These are phyloP conservation scores for Agrilus cyanescens DNA, from an alignment of 2,888 invertebrate genomes.

Conservation along the genomic window DNA sequence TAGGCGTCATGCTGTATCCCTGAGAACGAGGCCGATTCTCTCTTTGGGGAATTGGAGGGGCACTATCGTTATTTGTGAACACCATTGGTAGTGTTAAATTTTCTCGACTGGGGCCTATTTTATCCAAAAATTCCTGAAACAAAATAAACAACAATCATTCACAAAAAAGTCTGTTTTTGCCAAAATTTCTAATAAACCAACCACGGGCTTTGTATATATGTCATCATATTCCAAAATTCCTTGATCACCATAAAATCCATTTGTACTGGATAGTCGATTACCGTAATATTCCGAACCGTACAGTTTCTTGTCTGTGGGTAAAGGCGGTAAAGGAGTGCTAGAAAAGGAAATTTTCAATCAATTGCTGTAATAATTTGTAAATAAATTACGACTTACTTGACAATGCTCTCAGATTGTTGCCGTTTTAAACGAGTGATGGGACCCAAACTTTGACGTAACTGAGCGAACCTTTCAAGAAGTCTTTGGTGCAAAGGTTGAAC, in stretches of 20 bases:
- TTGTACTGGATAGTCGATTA: constrained; percentile 34
- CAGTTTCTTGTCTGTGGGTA: constrained; percentile 55
- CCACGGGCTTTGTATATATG: constrained; percentile 64
- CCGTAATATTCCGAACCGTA: constrained; percentile 26
- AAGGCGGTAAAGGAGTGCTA: constrained; percentile 71
- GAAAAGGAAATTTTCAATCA: constrained; percentile 11
- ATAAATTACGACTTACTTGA: constrained; percentile 48
- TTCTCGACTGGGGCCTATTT: constrained; percentile 26
- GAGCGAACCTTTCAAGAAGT: constrained; percentile 75
- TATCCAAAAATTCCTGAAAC: constrained; percentile 15
- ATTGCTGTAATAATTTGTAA: constrained; percentile 10
- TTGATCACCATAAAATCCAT: constrained; percentile 40
- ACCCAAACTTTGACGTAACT: constrained; percentile 68
- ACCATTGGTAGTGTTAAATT: constrained; percentile 34
- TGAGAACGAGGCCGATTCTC: constrained; percentile 47
- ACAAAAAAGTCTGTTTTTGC: neutral
- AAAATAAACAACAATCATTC: constrained; percentile 4
- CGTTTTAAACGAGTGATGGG: constrained; percentile 48
- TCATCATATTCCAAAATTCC: constrained; percentile 38
- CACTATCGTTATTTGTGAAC: constrained; percentile 27
- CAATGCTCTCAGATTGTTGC: constrained; percentile 69
- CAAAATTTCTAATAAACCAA: constrained; percentile 22
- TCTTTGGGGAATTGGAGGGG: constrained; percentile 49
- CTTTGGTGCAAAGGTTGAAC: constrained; percentile 86
- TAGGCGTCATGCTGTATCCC: constrained; percentile 36